Base-by-base conservation (phyloP, 1,140 invertebrate species). In the Drosophila willistoni region DNA sequence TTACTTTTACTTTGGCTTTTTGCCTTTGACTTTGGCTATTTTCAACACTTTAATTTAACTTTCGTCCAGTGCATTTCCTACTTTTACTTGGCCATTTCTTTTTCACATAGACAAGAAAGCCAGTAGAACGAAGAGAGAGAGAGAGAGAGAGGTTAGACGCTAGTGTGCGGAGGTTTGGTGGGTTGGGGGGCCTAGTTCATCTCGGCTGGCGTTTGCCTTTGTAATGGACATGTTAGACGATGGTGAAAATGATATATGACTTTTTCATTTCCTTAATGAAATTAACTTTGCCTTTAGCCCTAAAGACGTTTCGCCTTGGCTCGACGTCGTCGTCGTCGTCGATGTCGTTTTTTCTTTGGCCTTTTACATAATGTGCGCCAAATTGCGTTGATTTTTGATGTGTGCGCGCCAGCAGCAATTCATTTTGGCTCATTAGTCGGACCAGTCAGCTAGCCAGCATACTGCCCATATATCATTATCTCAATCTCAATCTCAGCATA, bases 201-300 rank as follows among this genome's bases (percentile, higher is more conserved):
- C 36, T 39, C 36, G 36, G 42, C 42, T 42, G 76, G 59, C 75
- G 75, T 61, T 67, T 67, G 76, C 74, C 76, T 77, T 78, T 78
- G 75, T 78, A 87, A 89, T 87, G 83, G 83, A 86, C 82, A 86
- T 86, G 82, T 86, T 86, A 86, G 82, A 87, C 85, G 83, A 73
- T 87, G 85, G 76, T 76, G 78, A 87, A 87, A 87, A 87, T 87
- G 84, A 87, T 87, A 84, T 87, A 87, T 87, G 84, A 87, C 84
- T 87, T 87, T 89, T 84, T 87, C 84, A 87, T 89, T 89, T 87
- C 84, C 84, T 87, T 87, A 87, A 87, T 87, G 86, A 87, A 89
- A 87, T 87, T 87, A 87, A 89, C 84, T 87, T 89, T 89, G 68
- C 73, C 73, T 60, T 61, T 59, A 17, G 72, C 44, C 68, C 10